phyloP scores from a whole-genome alignment of 2,888 invertebrate species.

The Spicauda simplicius region DNA sequence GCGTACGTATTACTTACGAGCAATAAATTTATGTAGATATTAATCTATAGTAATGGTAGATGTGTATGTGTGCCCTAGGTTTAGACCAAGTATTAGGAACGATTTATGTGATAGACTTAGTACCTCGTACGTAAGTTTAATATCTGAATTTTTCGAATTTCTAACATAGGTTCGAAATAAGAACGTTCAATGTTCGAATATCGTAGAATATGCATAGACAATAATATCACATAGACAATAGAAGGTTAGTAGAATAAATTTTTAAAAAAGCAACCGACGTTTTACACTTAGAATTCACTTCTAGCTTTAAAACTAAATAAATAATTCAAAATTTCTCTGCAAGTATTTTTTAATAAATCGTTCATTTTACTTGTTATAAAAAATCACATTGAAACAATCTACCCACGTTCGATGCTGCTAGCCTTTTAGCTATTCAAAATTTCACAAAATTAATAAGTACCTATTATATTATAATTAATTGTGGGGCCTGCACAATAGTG shows the following conservation, averaged over 20 bases:
- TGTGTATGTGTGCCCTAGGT: slow-evolving; percentile 3
- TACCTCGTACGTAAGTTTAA: background rate
- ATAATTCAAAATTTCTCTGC: too few species aligned
- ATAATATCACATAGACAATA: slow-evolving; percentile 15
- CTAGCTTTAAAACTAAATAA: too few species aligned
- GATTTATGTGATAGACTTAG: slow-evolving; percentile 23
- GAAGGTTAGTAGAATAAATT: background rate
- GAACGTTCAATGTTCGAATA: slow-evolving; percentile 7
- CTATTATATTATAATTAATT: background rate
- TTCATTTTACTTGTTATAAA: background rate
- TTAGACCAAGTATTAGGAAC: slow-evolving; percentile 30
- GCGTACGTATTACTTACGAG: too few species aligned
- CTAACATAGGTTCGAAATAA: slow-evolving; percentile 3
- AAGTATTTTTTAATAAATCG: background rate
- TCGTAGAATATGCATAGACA: slow-evolving; percentile 34
- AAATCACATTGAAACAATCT: background rate
- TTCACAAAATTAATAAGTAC: background rate
- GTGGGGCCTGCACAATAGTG: background rate
- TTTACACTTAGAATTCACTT: background rate
- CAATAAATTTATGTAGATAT: slow-evolving; percentile 13
- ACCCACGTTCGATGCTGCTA: background rate
- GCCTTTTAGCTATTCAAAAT: background rate
- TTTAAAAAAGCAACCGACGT: background rate
- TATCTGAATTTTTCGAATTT: slow-evolving; percentile 2
- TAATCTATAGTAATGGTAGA: background rate